phyloP scores from a whole-genome alignment of 2,888 invertebrate species.

The Nemurella pictetii region DNA sequence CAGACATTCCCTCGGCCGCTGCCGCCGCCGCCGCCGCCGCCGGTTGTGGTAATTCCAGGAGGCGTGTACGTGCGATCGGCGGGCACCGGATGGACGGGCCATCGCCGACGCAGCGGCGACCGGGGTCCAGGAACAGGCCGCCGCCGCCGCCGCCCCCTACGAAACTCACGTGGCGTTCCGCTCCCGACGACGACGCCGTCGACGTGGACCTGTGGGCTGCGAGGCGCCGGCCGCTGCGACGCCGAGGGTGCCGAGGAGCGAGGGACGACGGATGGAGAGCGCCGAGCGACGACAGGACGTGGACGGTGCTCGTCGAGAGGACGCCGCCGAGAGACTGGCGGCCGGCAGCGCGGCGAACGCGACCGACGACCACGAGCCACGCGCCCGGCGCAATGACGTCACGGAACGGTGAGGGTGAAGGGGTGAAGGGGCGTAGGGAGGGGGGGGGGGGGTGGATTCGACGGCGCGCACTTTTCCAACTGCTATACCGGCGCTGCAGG shows the following conservation, averaged over 20 bases:
- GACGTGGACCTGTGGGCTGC: not conserved
- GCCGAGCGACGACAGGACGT: not conserved
- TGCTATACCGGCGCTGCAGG: no score
- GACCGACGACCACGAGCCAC: not conserved
- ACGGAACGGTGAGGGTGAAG: slow-evolving; percentile 24
- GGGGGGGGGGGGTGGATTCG: slow-evolving; percentile 43
- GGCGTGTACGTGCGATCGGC: no score
- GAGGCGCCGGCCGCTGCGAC: not conserved
- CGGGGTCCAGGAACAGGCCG: no score
- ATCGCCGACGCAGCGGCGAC: no score
- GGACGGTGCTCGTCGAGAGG: not conserved
- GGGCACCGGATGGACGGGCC: no score
- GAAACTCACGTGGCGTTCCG: no score
- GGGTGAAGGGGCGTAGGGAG: slow-evolving; percentile 42
- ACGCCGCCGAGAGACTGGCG: not conserved
- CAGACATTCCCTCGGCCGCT: not conserved
- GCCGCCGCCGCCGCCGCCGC: not conserved
- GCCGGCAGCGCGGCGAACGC: not conserved
- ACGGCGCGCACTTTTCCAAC: slow-evolving; percentile 1
- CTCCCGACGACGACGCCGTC: not conserved
- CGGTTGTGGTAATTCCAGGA: no score
- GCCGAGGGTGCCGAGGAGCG: not conserved
- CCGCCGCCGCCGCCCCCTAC: no score
- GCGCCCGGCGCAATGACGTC: slow-evolving; percentile 32
- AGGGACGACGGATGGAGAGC: not conserved